A percentile compares a stretch with the other conserved stretches of the same genome.
Evolutionary conservation across 2,888 invertebrate species (phyloP).

Genomic region (Ectemnius cavifrons): DNA sequence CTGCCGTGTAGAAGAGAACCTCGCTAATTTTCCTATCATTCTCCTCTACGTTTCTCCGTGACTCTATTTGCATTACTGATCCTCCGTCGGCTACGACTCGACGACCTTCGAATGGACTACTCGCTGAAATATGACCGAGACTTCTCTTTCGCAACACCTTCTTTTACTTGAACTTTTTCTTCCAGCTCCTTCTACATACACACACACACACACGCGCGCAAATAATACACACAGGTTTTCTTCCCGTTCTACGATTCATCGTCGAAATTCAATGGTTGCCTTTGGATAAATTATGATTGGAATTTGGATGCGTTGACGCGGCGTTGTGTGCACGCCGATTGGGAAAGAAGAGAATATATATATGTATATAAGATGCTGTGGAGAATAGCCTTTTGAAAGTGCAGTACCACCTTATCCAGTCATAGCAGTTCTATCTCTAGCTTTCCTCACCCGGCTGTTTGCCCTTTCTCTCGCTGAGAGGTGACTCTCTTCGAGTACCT

Average conservation of each 20-base stretch:
- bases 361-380: too few relatives aligned
- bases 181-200: not conserved
- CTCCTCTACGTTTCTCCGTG: not conserved
- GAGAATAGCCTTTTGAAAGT: not conserved
- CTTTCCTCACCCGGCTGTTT: too few relatives aligned
- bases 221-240: too few relatives aligned
- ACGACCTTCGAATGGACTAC: constrained; percentile 32
- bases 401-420: not conserved
- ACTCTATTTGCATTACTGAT: constrained; percentile 14
- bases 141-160: constrained; percentile 22
- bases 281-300: too few relatives aligned
- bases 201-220: too few relatives aligned
- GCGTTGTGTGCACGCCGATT: not conserved
- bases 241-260: not conserved
- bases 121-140: constrained; percentile 32
- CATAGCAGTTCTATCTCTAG: too few relatives aligned
- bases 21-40: constrained; percentile 24
- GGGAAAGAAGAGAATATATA: too few relatives aligned
- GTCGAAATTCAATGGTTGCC: not conserved
- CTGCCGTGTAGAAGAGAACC: constrained; percentile 1
- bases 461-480: not conserved
- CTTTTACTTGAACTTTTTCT: constrained; percentile 9
- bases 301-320: too few relatives aligned
- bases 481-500: constrained; percentile 1
- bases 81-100: constrained; percentile 14